Base-by-base conservation (phyloP, 2,797 vertebrate genomes). In the Tenualosa thibaudeaui region DNA sequence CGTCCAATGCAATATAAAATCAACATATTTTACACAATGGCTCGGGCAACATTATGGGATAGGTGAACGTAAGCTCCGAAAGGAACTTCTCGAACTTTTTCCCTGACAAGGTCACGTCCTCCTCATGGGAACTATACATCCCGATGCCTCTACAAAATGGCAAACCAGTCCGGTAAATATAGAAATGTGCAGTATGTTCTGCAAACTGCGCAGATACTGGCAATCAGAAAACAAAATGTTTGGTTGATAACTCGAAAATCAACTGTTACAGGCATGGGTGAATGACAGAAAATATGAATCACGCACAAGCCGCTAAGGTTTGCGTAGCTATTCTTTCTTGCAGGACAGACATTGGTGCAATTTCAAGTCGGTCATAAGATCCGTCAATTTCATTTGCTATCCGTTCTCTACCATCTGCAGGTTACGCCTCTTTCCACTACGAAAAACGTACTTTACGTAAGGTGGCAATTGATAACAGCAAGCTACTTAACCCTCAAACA, bases 51-150 rank as follows among this genome's bases (percentile, higher is more conserved):
- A 46, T 46, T 43, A 71, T 15, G 31, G 26, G 26, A 71, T 46
- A 78, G 40, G 37, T 22, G 6, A 1, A 8, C 40, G 37, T 10
- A 7, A 1, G 37, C 17, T 78, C 5, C 37, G 40, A 78, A 46
- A 60, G 37, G 84, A 82, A 87, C 68, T 85, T 58, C 62, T 7
- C 62, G 24, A 83, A 83, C 56, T 81, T 82, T 43, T 60, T 82
- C 17, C n/a, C 49, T 51, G 24, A 49, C 91, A 91, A 92, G 91
- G 90, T 91, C 90, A 92, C 71, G 90, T 86, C 87, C 86, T 90
- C 86, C n/a, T 68, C 12, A 78, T 84, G 53, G 51, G 49, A 78
- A 78, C 71, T 46, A 78, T 22, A 78, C 71, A 43, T 9, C 71
- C 71, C 13, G 8, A 19, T 78, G 40, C 40, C 13, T 71, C 5